phyloP scores from a whole-genome alignment of 1,140 invertebrate species.

The Condylostylus longicornis region DNA sequence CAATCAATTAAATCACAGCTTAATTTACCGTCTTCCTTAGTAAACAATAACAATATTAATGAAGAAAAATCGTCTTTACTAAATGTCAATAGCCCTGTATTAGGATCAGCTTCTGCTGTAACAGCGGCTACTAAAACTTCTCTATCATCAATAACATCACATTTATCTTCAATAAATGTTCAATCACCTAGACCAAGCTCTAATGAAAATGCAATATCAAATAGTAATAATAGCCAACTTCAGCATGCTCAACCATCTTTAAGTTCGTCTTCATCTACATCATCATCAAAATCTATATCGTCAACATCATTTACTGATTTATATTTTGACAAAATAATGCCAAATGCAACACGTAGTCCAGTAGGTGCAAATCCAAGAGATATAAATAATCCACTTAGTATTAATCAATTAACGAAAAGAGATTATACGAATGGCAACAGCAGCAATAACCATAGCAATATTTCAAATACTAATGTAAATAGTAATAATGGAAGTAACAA shows the following conservation, averaged over 20 bases:
- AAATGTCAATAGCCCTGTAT: too few species aligned
- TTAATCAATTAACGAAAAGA: slow-evolving; percentile 62
- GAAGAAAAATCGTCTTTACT: too few species aligned
- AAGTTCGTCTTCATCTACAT: background rate
- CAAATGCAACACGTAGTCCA: slow-evolving; percentile 50
- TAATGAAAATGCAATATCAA: too few species aligned
- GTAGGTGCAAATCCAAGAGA: slow-evolving; percentile 80
- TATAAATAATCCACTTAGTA: slow-evolving; percentile 78
- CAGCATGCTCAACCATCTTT: slow-evolving; percentile 8
- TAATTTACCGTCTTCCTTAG: background rate
- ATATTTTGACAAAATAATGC: slow-evolving; percentile 4
- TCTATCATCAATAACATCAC: background rate
- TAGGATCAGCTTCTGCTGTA: background rate
- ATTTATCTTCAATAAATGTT: too few species aligned
- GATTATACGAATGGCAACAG: slow-evolving; percentile 8
- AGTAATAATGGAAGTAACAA: background rate
- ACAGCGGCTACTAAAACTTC: background rate
- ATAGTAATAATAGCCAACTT: too few species aligned
- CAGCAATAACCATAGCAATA: background rate
- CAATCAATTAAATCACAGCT: background rate
- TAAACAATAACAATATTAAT: background rate
- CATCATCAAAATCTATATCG: background rate
- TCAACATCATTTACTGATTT: slow-evolving; percentile 29
- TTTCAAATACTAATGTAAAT: background rate
- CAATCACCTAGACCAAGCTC: too few species aligned